These are phyloP conservation scores for Drosophila fungiperda DNA, from an alignment of 2,888 invertebrate species.

Conservation along the genomic window DNA sequence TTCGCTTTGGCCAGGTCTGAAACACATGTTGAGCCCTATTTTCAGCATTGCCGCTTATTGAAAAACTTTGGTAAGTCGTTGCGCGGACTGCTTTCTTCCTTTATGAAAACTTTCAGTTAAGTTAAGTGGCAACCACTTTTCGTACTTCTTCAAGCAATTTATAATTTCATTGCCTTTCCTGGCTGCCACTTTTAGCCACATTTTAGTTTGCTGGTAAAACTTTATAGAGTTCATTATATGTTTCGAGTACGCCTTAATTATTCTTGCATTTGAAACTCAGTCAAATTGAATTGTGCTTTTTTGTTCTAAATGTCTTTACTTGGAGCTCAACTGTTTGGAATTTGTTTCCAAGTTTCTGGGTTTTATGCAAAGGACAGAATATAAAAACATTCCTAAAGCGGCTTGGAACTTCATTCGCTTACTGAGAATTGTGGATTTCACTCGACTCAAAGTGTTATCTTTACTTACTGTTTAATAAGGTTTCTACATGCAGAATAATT, in stretches of 20 bases:
- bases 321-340: slow-evolving; percentile 17
- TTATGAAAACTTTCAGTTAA: slow-evolving; percentile 44
- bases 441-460: neutral
- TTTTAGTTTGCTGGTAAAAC: slow-evolving; percentile 45
- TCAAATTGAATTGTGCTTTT: slow-evolving; percentile 43
- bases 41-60: slow-evolving; percentile 52
- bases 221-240: slow-evolving; percentile 54
- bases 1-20: slow-evolving; percentile 1
- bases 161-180: slow-evolving; percentile 49
- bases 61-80: slow-evolving; percentile 49
- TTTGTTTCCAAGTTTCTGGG: slow-evolving; percentile 6
- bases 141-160: slow-evolving; percentile 23
- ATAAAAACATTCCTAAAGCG: neutral
- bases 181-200: slow-evolving; percentile 17
- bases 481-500: neutral
- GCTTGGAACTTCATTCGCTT: neutral
- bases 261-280: slow-evolving; percentile 35
- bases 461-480: neutral
- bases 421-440: neutral
- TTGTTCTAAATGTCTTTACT: slow-evolving; percentile 23
- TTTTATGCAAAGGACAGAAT: slow-evolving; percentile 28
- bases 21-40: slow-evolving; percentile 58
- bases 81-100: slow-evolving; percentile 22
- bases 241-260: slow-evolving; percentile 44
- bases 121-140: slow-evolving; percentile 34